Base-by-base conservation (phyloP, 1,140 invertebrate genomes). In the Carcinoscorpius rotundicauda region DNA sequence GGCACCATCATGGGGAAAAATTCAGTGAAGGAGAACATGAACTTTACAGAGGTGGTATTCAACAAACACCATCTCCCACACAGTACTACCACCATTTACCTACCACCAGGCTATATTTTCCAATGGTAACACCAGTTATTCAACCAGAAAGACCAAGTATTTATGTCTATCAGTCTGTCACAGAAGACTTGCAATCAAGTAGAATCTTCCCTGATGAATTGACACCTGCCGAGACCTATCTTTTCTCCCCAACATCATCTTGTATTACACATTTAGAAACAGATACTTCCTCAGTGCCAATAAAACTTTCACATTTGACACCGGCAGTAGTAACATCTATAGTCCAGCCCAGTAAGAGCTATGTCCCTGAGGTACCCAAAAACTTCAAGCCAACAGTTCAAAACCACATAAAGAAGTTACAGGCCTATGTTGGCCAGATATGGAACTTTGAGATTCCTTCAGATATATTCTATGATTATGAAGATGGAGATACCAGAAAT, bases 401-500 rank as follows among this genome's bases (percentile, higher is more conserved):
- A 59, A 85, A 83, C 62, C 82, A 87, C 63, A 78, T 92, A 71
- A 83, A 86, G 70, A 90, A 90, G 72, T 77, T 87, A 48, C 79
- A 82, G 10, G 82, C 89, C n/a, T 85, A 82, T 1, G 88, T 88
- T 67, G 92, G 91, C 52, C 89, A 92, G 77, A 81, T 85, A 0
- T 85, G 89, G 64, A 79, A 78, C 76, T 84, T 75, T 62, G 67
- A 83, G 5, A 87, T 95, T 66, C 90, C 91, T 0, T 78, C 82
- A 3, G 83, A 91, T 69, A 86, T 88, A 4, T 95, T 96, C 76
- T 81, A 76, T 58, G 92, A 96, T 77, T 72, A 79, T 3, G 91
- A 95, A 75, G 91, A 95, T 74, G 90, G 89, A 51, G 82, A 84
- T 63, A 90, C 91, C 58, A 82, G 87, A 29, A 82, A 85, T 0